Evolutionary conservation across 2,113 vertebrate species (phyloP), one percentile per base, ranked within the genome.

Genomic region (Nerophis lumbriciformis): DNA sequence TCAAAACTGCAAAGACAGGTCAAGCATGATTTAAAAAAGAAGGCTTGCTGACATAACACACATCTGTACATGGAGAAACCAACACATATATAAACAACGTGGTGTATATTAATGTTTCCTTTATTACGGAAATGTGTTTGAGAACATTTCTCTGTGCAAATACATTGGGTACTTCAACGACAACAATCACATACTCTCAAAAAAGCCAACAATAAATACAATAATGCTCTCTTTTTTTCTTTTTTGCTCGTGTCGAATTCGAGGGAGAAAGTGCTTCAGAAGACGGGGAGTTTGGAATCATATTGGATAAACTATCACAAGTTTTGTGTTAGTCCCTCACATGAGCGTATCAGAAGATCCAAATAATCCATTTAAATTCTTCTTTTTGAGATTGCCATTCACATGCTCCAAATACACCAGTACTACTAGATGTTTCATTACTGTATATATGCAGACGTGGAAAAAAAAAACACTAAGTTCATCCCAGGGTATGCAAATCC

Each of bases 131-230:
- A 87, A 85, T 69, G 71, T 85, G 70, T 86, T 72, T 89, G 89
- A 68, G 72, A 85, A 85, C 77, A 83, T 80, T 73, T 84, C 72
- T 79, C 89, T 93, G 90, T 93, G 88, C 87, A 88, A 85, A 87
- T 85, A 88, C 83, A 78, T 60, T 85, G 79, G 71, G 73, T 87
- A 78, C 75, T 77, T 80, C 59, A 71, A 90, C 78, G 75, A 87
- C 83, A 79, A 83, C 77, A 74, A 83, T 28, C 28, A 28, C 79
- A 63, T 52, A 77, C 60, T 81, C 73, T 77, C 82, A 81, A 64
- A 65, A 73, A 87, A 87, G 75, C 65, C 66, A 53, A 77, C 54
- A 14, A 73, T 80, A 83, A 85, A 85, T 80, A 83, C 75, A 80
- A 61, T 66, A 76, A 78, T 16, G 62, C 37, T 66, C 64, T 78